Conservation (phyloP, 2,888 invertebrate genomes). For the Eupithecia dodoneata region DNA sequence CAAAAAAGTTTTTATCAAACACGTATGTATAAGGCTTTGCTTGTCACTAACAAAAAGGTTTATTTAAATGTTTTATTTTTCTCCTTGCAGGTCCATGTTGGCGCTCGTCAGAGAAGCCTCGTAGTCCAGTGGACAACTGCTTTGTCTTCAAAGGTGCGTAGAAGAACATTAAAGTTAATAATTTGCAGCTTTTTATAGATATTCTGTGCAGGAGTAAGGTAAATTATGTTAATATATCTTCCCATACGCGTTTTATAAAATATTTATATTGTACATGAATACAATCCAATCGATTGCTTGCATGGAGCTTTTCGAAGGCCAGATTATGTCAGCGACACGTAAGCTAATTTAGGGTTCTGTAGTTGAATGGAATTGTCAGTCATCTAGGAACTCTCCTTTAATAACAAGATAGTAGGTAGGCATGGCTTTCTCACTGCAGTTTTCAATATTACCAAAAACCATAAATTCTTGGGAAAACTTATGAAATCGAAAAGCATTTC, state of each 20-base stretch:
- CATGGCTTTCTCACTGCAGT: too few relatives aligned
- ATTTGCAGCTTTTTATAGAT: neutral
- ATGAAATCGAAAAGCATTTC: too few relatives aligned
- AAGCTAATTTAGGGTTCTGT: slow-evolving; percentile 21
- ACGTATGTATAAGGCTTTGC: neutral
- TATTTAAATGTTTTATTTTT: slow-evolving; percentile 20
- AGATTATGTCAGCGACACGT: slow-evolving; percentile 58
- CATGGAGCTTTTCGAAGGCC: slow-evolving; percentile 51
- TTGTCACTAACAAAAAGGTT: slow-evolving; percentile 4
- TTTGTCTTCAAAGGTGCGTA: slow-evolving; percentile 56
- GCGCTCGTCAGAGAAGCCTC: slow-evolving; percentile 45
- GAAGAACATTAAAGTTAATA: slow-evolving; percentile 44
- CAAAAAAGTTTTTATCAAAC: neutral
- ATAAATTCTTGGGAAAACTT: too few relatives aligned
- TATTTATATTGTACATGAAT: too few relatives aligned
- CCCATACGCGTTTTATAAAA: slow-evolving; percentile 21
- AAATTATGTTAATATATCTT: neutral
- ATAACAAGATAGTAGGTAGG: too few relatives aligned
- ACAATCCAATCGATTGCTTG: slow-evolving; percentile 15
- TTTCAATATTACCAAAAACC: too few relatives aligned
- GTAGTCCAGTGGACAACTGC: slow-evolving; percentile 41
- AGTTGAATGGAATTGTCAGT: neutral
- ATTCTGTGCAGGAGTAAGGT: neutral
- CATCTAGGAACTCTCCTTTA: neutral
- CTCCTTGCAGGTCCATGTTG: slow-evolving; percentile 56